phyloP scores from a whole-genome alignment of 1,140 invertebrate genomes.

The Brachionus rotundiformis region DNA sequence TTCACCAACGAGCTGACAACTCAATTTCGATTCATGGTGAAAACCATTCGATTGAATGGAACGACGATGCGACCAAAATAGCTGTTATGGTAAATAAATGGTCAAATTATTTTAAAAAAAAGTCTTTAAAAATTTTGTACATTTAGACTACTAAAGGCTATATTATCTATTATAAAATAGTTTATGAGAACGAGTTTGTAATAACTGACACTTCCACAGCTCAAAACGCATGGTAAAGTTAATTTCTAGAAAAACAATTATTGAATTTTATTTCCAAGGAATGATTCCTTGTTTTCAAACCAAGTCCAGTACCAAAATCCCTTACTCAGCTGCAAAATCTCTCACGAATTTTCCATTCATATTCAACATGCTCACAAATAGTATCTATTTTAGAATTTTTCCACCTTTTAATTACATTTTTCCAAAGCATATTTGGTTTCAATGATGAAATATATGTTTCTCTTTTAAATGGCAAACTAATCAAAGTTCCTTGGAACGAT shows the following conservation, averaged over 20 bases:
- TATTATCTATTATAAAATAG: slow-evolving; percentile 39
- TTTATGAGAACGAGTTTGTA: slow-evolving; percentile 41
- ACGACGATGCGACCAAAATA: slow-evolving; percentile 23
- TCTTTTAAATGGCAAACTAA: slow-evolving; percentile 42
- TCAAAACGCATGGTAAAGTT: slow-evolving; percentile 16
- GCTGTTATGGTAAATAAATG: slow-evolving; percentile 43
- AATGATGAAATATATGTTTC: slow-evolving; percentile 45
- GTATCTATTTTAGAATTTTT: not conserved
- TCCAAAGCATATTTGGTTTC: slow-evolving; percentile 8
- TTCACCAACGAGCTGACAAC: slow-evolving; percentile 43
- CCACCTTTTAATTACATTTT: not conserved
- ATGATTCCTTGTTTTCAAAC: slow-evolving; percentile 29
- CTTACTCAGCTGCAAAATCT: slow-evolving; percentile 34
- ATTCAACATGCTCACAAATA: slow-evolving; percentile 49
- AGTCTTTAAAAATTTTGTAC: not conserved
- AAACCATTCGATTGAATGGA: slow-evolving; percentile 46
- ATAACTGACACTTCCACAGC: not conserved
- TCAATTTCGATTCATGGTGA: slow-evolving; percentile 48
- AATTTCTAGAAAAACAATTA: too few relatives aligned
- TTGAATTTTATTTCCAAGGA: slow-evolving; percentile 10
- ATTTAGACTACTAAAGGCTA: slow-evolving; percentile 43
- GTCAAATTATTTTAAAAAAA: not conserved
- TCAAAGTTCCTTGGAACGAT: slow-evolving; percentile 47
- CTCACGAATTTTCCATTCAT: slow-evolving; percentile 40
- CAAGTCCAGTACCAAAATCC: slow-evolving; percentile 36